Percentiles rank a stretch among this genome's conserved stretches.
Conservation (phyloP, 2,888 invertebrate species). For the Dugesia japonica region DNA sequence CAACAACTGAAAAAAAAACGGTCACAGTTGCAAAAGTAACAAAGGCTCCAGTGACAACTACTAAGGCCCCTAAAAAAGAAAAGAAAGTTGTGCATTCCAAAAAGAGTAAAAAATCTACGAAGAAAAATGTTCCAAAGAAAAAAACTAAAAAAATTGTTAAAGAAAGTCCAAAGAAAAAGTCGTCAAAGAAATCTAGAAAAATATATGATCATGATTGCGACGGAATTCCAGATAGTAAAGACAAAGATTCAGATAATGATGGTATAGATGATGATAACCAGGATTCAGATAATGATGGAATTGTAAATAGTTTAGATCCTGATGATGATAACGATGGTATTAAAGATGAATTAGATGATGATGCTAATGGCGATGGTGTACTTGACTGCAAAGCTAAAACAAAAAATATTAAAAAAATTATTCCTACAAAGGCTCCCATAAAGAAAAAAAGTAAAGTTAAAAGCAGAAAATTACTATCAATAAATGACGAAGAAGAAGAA, state of each 20-base stretch:
- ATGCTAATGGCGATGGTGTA: conserved; percentile 39
- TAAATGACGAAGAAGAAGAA: not conserved
- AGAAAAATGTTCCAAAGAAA: not conserved
- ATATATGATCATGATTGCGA: conserved; percentile 37
- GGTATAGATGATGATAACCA: conserved; percentile 38
- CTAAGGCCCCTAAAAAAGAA: conserved; percentile 8
- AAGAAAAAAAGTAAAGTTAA: not conserved
- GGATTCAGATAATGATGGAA: conserved; percentile 36
- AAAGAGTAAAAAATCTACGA: conserved; percentile 37
- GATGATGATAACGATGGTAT: conserved; percentile 40
- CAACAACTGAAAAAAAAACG: conserved; percentile 31
- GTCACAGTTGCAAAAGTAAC: not conserved
- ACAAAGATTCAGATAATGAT: conserved; percentile 39
- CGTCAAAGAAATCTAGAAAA: not conserved
- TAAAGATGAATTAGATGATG: conserved; percentile 35
- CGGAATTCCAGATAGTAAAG: conserved; percentile 36
- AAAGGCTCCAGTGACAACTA: not conserved
- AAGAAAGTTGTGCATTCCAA: not conserved
- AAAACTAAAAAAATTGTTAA: not conserved
- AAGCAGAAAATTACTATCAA: not conserved
- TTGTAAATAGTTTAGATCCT: conserved; percentile 39
- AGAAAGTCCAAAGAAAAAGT: not conserved
- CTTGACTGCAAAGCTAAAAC: conserved; percentile 34
- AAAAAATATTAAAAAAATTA: not conserved
- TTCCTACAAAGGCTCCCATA: not conserved